Evolutionary conservation across 2,888 invertebrate genomes (phyloP), one percentile per base, ranked within the genome.

Genomic region (Sesia apiformis): DNA sequence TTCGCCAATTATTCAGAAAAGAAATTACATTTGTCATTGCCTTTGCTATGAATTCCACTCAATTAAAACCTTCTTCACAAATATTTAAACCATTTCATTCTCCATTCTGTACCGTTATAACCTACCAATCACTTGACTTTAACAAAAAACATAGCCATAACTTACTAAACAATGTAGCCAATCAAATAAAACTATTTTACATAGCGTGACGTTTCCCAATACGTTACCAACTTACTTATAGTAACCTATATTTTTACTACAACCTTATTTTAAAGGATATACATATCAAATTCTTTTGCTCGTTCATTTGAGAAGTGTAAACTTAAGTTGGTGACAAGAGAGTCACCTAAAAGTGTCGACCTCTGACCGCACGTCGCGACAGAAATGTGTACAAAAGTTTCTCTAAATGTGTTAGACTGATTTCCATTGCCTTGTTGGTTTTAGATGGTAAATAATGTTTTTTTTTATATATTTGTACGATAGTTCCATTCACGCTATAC

Each of bases 331-430:
- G 68, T 67, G 62, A 64, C 64, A 61, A 65, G 60, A 69, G 66
- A 66, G 69, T 69, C 50, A 50, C 50, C 70, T 72, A 72, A 74
- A 76, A 74, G 66, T 69, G 55, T 63, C 69, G 72, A 71, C 70
- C 74, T 56, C 53, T 69, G 70, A 72, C 70, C 64, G 52, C 46
- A 46, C 54, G 51, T 61, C 63, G 60, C 59, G 65, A 66, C 66
- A 71, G 69, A 74, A 70, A 74, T 72, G 71, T 65, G 66, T 70
- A 74, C 39, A 71, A 70, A 63, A 69, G 69, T 69, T 67, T 69
- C 66, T 70, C 66, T 69, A 63, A 64, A 69, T 69, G 69, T 72
- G 69, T 66, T 62, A 68, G 67, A 63, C 76, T 70, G 73, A 73
- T 76, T 72, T 70, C 66, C 69, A 8, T 50, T 5, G 50, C 0